These are phyloP conservation scores for Lasiurus borealis DNA, from an alignment of 2,113 vertebrate species.

Conservation along the genomic window DNA sequence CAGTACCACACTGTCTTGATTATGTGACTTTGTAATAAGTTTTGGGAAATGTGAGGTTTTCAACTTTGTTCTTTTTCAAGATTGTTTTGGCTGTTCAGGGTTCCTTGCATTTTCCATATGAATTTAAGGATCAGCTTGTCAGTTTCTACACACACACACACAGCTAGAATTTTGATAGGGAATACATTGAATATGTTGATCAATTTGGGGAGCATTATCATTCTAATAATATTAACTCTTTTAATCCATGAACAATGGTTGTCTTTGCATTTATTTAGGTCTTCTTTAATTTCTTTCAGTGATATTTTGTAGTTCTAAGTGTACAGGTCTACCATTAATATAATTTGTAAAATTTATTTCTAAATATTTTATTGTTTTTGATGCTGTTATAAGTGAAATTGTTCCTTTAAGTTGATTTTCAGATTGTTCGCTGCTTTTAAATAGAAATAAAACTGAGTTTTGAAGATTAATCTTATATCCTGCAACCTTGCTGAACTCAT, in stretches of 20 bases:
- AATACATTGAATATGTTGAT: neutral
- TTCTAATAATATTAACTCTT: neutral
- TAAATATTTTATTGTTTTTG: neutral
- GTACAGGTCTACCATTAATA: neutral
- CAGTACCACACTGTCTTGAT: neutral
- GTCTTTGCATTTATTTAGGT: neutral
- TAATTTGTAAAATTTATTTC: neutral
- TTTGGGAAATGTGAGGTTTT: neutral
- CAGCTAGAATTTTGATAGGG: neutral
- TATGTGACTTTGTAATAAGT: neutral
- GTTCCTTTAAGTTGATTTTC: slow-evolving; percentile 6
- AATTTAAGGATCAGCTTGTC: neutral
- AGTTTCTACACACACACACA: neutral
- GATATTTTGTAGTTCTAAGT: neutral
- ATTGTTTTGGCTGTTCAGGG: neutral
- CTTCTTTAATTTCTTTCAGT: neutral
- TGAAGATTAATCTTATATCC: neutral
- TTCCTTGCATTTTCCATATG: neutral
- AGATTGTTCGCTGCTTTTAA: neutral
- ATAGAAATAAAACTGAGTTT: neutral
- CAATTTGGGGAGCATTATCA: neutral
- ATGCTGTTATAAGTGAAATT: neutral
- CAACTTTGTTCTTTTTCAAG: neutral
- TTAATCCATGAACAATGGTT: neutral
- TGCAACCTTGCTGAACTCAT: neutral